Base-by-base conservation (phyloP, 1,140 invertebrate genomes). In the Sitodiplosis mosellana region DNA sequence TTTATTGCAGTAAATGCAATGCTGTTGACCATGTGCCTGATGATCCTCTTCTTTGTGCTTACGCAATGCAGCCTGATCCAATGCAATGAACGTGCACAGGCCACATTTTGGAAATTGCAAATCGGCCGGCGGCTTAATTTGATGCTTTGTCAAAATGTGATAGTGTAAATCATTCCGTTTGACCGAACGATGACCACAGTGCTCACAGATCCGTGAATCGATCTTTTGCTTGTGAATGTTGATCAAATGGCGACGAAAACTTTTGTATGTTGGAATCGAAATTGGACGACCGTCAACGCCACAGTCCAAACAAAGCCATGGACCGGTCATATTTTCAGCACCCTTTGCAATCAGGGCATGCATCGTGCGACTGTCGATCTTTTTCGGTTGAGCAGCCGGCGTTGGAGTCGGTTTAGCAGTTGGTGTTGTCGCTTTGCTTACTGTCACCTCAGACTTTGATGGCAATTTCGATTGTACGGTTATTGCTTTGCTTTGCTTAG, bases 141-240 rank as follows among this genome's bases (percentile, higher is more conserved):
- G 76, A 66, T 90, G 86, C 56, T 83, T 83, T 3, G 77, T 80
- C 50, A 82, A 84, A 57, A 84, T 64, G 62, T 90, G 86, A 59
- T 86, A 83, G 56, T 84, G 68, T 34, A 87, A 65, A 46, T 84
- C 74, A 54, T 83, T 82, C 45, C 83, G 70, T 55, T 83, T 86
- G 0, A 66, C 70, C 12, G 82, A 80, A 54, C 78, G 78, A 52
- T 81, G 76, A 0, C 86, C 86, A 65, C 85, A 90, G 55, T 87
- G 78, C 59, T 88, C 84, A 62, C 86, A 89, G 47, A 91, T 75
- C 20, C 75, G 72, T 2, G 78, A 68, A 59, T 87, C 78, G 49
- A 86, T 82, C 52, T 80, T 81, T 54, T 87, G 80, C 54, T 79
- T 78, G 55, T 89, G 85, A 0, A 83, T 74, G 53, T 86, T 81